These are phyloP conservation scores for Catonia carolina DNA, from an alignment of 2,888 invertebrate genomes.

Conservation along the genomic window DNA sequence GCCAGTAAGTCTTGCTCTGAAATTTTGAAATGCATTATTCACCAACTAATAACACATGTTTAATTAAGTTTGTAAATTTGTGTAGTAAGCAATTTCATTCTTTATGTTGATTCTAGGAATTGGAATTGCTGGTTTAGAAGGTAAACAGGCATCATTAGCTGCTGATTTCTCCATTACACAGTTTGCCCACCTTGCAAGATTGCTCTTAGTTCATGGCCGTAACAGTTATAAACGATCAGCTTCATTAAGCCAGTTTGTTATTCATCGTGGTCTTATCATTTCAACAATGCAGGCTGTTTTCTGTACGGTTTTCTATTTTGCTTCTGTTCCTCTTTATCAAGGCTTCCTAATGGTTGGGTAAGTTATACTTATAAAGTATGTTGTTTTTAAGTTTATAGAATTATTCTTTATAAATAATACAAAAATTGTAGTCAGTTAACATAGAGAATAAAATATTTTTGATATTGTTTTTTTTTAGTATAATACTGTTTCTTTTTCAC, in stretches of 20 bases:
- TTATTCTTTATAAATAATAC: neutral
- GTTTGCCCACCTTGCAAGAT: constrained; percentile 74
- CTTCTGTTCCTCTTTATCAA: constrained; percentile 95
- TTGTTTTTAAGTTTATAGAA: too few relatives aligned
- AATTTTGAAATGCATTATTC: too few relatives aligned
- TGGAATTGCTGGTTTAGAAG: constrained; percentile 86
- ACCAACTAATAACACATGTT: too few relatives aligned
- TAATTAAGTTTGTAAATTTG: too few relatives aligned
- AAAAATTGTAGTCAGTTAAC: neutral
- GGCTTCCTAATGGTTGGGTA: constrained; percentile 97
- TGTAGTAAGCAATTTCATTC: too few relatives aligned
- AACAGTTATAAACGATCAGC: constrained; percentile 87
- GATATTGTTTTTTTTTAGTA: constrained; percentile 10
- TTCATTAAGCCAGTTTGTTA: constrained; percentile 96
- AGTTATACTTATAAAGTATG: constrained; percentile 36
- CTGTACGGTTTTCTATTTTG: constrained; percentile 97
- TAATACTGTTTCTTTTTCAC: neutral
- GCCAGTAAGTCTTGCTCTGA: too few relatives aligned
- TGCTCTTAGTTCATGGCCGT: constrained; percentile 87
- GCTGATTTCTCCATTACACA: constrained; percentile 96
- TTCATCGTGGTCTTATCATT: constrained; percentile 96
- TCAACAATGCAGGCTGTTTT: constrained; percentile 99
- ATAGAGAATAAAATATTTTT: too few relatives aligned
- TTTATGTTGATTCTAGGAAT: constrained; percentile 55
- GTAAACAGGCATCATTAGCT: constrained; percentile 86